phyloP scores from a whole-genome alignment of 2,888 invertebrate species.

The Galeruca laticollis region DNA sequence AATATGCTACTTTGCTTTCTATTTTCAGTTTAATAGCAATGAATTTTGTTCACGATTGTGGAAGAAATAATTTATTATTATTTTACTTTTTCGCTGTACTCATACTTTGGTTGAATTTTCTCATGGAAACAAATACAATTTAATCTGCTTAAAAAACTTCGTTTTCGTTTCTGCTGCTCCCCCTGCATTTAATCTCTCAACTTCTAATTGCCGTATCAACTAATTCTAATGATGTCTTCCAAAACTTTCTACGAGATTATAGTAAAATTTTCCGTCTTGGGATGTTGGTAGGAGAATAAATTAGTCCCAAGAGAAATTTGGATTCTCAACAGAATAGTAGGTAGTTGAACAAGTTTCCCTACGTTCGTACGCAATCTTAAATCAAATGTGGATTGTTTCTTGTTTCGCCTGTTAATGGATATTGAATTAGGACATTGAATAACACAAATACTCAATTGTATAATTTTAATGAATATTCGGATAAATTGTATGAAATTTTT shows the following conservation, averaged over 20 bases:
- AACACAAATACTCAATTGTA: not conserved
- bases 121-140: not conserved
- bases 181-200: not conserved
- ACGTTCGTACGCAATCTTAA: slow-evolving; percentile 8
- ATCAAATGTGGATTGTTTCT: not conserved
- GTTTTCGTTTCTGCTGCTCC: not conserved
- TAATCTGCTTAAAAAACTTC: not conserved
- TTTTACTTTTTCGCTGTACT: too few relatives aligned
- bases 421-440: not conserved
- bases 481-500: too few relatives aligned
- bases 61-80: too few relatives aligned
- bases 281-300: slow-evolving; percentile 7
- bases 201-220: slow-evolving; percentile 1
- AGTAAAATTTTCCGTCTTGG: slow-evolving; percentile 6
- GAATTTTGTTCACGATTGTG: too few relatives aligned
- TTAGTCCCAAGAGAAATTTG: slow-evolving; percentile 19
- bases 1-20: too few relatives aligned
- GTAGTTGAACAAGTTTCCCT: slow-evolving; percentile 10
- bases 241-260: slow-evolving; percentile 20
- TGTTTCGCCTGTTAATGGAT: not conserved
- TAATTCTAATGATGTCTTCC: slow-evolving; percentile 15
- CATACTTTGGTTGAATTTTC: too few relatives aligned
- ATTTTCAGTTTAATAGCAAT: too few relatives aligned
- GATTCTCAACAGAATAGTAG: slow-evolving; percentile 6
- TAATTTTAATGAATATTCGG: not conserved